These are phyloP conservation scores for Mimachlamys varia DNA, from an alignment of 2,888 invertebrate species.

Conservation along the genomic window DNA sequence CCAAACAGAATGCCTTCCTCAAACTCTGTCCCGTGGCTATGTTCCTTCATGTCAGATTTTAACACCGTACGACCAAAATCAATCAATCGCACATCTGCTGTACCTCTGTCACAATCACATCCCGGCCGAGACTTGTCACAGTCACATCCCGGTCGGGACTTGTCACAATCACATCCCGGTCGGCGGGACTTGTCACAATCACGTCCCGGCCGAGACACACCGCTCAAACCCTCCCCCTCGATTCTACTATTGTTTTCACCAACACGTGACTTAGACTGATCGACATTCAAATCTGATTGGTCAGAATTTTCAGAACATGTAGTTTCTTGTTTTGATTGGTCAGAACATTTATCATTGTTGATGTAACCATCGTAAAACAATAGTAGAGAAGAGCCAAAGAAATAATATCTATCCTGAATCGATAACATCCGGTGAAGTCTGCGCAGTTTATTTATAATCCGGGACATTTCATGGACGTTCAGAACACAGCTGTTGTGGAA, in stretches of 20 bases:
- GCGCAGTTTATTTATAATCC: constrained; percentile 79
- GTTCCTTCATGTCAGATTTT: background rate
- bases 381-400: constrained; percentile 83
- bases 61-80: constrained; percentile 94
- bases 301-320: background rate
- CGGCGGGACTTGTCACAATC: too few species aligned
- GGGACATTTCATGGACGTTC: constrained; percentile 74
- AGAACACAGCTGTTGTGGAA: constrained; percentile 82
- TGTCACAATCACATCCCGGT: background rate
- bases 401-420: constrained; percentile 81
- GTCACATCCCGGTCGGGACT: background rate
- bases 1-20: constrained; percentile 42
- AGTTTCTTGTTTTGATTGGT: background rate
- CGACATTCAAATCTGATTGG: background rate
- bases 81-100: constrained; percentile 92
- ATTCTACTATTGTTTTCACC: background rate
- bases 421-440: constrained; percentile 69
- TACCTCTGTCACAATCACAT: background rate
- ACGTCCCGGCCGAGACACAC: background rate
- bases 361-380: constrained; percentile 82
- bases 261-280: background rate
- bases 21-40: background rate
- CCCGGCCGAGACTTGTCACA: background rate
- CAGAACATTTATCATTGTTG: background rate
- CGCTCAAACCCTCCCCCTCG: background rate